Percentiles rank a stretch among this genome's conserved stretches.
Evolutionary conservation across 2,113 vertebrate genomes (phyloP).

Genomic region (Xyrauchen texanus): DNA sequence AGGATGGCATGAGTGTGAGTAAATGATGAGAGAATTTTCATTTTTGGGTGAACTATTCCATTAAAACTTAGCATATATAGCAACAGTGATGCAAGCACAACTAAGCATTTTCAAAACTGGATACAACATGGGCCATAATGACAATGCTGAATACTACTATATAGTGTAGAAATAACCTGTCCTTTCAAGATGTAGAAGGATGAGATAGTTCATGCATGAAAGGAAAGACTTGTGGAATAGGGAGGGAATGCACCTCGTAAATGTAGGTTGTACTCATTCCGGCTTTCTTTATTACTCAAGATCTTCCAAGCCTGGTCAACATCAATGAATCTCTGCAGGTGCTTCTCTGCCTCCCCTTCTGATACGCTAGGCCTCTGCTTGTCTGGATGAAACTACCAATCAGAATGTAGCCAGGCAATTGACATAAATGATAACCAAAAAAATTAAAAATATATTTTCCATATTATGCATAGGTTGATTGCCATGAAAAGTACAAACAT

Average conservation of each 20-base stretch:
- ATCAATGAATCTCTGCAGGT: slow-evolving; percentile 81
- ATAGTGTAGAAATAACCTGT: too few relatives aligned
- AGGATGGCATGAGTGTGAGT: too few relatives aligned
- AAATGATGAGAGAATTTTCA: too few relatives aligned
- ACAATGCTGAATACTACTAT: too few relatives aligned
- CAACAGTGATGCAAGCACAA: too few relatives aligned
- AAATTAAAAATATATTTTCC: too few relatives aligned
- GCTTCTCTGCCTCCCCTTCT: slow-evolving; percentile 71
- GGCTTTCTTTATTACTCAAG: slow-evolving; percentile 84
- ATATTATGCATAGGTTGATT: too few relatives aligned
- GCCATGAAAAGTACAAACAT: too few relatives aligned
- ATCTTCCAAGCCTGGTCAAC: slow-evolving; percentile 88
- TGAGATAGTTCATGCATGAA: background rate
- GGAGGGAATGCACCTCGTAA: slow-evolving; percentile 76
- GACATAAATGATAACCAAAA: slow-evolving; percentile 35
- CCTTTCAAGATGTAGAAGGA: background rate
- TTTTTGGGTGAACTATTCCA: too few relatives aligned
- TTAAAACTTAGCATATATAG: too few relatives aligned
- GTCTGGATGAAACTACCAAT: slow-evolving; percentile 86
- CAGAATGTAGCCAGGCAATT: slow-evolving; percentile 22
- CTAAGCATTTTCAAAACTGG: too few relatives aligned
- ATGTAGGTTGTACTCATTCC: slow-evolving; percentile 84
- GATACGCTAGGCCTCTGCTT: slow-evolving; percentile 78
- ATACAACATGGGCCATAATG: too few relatives aligned
- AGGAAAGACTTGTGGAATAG: slow-evolving; percentile 18